Base-by-base conservation (phyloP, 2,888 invertebrate species). In the Aphodius granarius region DNA sequence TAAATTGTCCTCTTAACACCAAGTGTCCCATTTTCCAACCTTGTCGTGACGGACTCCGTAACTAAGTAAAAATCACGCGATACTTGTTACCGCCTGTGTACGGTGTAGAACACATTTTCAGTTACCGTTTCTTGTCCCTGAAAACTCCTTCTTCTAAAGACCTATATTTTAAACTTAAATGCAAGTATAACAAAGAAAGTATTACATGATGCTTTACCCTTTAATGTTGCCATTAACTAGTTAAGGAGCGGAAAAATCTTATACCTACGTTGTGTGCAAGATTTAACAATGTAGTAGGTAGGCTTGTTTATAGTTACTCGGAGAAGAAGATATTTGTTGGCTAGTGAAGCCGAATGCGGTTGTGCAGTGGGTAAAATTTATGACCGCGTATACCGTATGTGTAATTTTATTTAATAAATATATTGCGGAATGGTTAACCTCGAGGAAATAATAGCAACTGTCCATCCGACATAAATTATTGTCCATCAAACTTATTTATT, bases 401-500 rank as follows among this genome's bases (percentile, higher is more conserved):
- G 68, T 68, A 68, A 68, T 68, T 19, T 68, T 20, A 68, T 68
- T 68, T 68, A 68, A 68, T 68, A 68, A 68, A 68, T 68, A 68
- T 68, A 68, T 68, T 68, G 68, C 68, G 68, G 22, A 68, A 68
- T 20, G 43, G 43, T 43, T 43, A 43, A 43, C 43, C 43, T 43
- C 68, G 16, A 20, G 68, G 68, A 68, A 68, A 68, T 20, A 68
- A 20, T 68, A 68, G 68, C 20, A n/a, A 22, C 18, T 22, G 65
- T 16, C 19, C 65, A n/a, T 9, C 19, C 19, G 65, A 68, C 68
- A 21, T 68, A 68, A 68, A 19, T 68, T 68, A 68, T 68, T 68
- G 68, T 68, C 68, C 68, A 68, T 68, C 68, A 68, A 68, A 68
- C 68, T 68, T 68, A 68, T 68, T 68, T 68, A 68, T 68, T 68